Evolutionary conservation across 2,113 vertebrate species (phyloP).

Genomic region (Natator depressus): DNA sequence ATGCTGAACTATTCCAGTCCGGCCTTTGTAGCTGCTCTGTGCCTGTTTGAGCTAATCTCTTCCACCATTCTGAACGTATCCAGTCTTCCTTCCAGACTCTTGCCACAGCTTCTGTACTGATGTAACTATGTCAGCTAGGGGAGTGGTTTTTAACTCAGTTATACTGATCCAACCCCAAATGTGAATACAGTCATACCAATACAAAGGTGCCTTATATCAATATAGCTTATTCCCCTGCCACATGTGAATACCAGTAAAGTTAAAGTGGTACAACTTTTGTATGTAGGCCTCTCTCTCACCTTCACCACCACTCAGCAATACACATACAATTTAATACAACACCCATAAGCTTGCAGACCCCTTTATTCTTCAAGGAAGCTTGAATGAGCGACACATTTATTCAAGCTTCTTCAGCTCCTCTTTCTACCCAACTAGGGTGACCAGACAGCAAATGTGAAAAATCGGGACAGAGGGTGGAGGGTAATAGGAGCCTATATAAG

Average conservation of each 20-base stretch:
- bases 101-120: not conserved
- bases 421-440: slow-evolving; percentile 25
- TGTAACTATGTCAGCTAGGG: not conserved
- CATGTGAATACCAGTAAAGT: not conserved
- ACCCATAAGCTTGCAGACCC: not conserved
- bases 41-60: slow-evolving; percentile 1
- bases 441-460: not conserved
- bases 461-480: too few relatives aligned
- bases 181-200: not conserved
- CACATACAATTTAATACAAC: not conserved
- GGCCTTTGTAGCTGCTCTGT: not conserved
- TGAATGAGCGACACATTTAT: not conserved
- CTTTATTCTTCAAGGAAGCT: not conserved
- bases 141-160: not conserved
- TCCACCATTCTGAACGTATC: not conserved
- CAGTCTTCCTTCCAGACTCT: not conserved
- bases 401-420: slow-evolving; percentile 58
- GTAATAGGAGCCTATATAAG: too few relatives aligned
- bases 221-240: not conserved
- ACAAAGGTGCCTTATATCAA: not conserved
- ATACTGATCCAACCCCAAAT: not conserved
- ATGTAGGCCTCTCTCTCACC: rapidly evolving
- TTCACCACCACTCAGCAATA: rapidly evolving
- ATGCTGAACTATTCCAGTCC: not conserved
- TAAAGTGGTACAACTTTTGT: not conserved